Percentiles rank a stretch among this genome's conserved stretches.
These are phyloP conservation scores for Spicauda simplicius DNA, from an alignment of 2,888 invertebrate genomes.

Conservation along the genomic window DNA sequence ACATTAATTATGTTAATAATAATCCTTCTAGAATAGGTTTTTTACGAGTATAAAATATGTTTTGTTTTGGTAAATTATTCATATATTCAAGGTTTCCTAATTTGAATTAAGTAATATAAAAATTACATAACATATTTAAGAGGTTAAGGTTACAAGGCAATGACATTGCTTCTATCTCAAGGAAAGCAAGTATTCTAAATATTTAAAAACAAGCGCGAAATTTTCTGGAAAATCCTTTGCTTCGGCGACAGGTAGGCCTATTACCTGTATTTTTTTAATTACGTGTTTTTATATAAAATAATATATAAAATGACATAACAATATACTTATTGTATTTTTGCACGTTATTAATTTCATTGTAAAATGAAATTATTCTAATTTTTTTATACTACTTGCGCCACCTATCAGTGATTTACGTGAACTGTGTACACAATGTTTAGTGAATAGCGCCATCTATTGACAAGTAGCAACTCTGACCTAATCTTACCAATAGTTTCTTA, in stretches of 20 bases:
- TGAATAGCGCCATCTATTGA: neutral
- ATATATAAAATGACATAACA: too few relatives aligned
- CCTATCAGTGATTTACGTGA: neutral
- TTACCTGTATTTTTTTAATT: too few relatives aligned
- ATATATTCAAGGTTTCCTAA: neutral
- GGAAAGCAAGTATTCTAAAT: neutral
- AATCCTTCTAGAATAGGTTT: neutral
- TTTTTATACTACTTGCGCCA: neutral
- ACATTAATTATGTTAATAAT: too few relatives aligned
- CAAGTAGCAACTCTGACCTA: neutral
- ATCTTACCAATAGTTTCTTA: too few relatives aligned
- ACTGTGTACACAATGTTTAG: neutral
- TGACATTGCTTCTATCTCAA: neutral
- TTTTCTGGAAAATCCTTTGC: neutral
- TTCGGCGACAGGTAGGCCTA: too few relatives aligned
- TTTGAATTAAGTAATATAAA: neutral
- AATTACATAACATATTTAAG: neutral
- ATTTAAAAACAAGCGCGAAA: too few relatives aligned
- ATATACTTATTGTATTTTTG: too few relatives aligned
- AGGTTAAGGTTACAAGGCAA: neutral
- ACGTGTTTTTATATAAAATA: too few relatives aligned
- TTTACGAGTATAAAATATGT: neutral
- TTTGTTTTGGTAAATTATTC: neutral
- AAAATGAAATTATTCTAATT: neutral
- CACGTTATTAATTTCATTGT: too few relatives aligned